These are phyloP conservation scores for Bradysia coprophila DNA, from an alignment of 1,140 invertebrate species.

Conservation along the genomic window DNA sequence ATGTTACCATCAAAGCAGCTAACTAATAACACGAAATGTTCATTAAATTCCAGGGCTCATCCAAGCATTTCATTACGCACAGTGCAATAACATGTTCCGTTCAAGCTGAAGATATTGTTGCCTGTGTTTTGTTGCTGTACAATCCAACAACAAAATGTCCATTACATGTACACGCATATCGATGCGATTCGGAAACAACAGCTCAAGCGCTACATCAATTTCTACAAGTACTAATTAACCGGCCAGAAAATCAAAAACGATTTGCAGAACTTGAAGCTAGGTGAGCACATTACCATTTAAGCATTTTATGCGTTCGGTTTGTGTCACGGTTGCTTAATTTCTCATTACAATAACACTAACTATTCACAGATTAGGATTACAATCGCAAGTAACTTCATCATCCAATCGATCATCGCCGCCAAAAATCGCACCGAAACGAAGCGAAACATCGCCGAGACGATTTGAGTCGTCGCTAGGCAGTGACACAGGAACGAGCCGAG, in stretches of 20 bases:
- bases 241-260: constrained; percentile 74
- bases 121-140: constrained; percentile 71
- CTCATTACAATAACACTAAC: no score
- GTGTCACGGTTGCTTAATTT: neutral
- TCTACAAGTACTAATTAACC: constrained; percentile 58
- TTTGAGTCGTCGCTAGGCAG: constrained; percentile 49
- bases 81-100: constrained; percentile 77
- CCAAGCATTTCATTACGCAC: constrained; percentile 91
- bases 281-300: constrained; percentile 7
- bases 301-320: neutral
- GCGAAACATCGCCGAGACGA: constrained; percentile 43
- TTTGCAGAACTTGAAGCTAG: constrained; percentile 56
- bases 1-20: no score
- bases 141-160: constrained; percentile 76
- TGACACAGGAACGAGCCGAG: constrained; percentile 47
- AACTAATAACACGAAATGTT: no score
- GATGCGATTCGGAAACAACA: constrained; percentile 86
- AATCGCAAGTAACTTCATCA: no score
- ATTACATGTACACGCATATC: constrained; percentile 86
- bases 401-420: no score
- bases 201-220: constrained; percentile 68
- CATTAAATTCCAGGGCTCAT: constrained; percentile 29
- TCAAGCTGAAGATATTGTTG: constrained; percentile 70
- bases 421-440: constrained; percentile 24
- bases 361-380: no score